Evolutionary conservation across 2,113 vertebrate species (phyloP).

Genomic region (Variabilichromis moorii): DNA sequence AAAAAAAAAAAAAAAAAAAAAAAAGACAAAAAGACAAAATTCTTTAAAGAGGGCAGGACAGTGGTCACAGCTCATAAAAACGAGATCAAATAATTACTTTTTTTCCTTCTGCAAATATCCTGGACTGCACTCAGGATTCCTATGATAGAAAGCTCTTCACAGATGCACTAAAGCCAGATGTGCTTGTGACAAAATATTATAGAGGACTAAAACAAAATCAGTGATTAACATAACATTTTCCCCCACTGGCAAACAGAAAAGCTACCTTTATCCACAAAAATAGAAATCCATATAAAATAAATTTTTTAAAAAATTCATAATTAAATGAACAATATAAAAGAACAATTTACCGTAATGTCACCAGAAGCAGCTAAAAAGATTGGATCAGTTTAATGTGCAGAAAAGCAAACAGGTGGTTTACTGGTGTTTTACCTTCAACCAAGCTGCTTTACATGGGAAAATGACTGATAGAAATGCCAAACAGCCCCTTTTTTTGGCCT

Average conservation of each 20-base stretch:
- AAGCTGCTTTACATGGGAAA: not conserved
- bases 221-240: not conserved
- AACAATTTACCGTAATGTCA: not conserved
- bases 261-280: not conserved
- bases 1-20: not conserved
- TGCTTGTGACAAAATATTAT: not conserved
- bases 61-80: not conserved
- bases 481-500: not conserved
- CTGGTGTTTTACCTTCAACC: not conserved
- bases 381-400: not conserved
- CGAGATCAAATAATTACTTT: not conserved
- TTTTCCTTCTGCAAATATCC: not conserved
- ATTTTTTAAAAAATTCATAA: fast-evolving
- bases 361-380: not conserved
- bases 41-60: too few relatives aligned
- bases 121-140: not conserved
- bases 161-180: not conserved
- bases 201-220: not conserved
- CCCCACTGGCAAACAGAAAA: not conserved
- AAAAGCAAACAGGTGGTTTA: not conserved
- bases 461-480: not conserved
- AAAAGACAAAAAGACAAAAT: not conserved
- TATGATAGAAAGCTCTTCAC: not conserved
- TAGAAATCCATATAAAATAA: not conserved
- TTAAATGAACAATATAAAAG: not conserved